Base-by-base conservation (phyloP, 2,113 vertebrate genomes). In the Malurus cyaneus region DNA sequence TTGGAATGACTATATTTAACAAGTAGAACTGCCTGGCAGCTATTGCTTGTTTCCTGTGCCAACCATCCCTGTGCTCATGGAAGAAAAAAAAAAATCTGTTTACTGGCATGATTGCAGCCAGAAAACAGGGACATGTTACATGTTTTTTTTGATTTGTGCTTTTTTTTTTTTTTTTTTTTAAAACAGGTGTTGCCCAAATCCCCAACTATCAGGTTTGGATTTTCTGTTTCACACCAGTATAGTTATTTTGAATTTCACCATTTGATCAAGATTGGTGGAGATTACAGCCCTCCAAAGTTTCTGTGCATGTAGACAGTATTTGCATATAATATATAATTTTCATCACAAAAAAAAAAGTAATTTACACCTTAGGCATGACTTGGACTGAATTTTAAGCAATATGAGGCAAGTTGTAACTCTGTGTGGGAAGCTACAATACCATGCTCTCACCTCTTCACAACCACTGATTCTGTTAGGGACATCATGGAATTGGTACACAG, bases 61-160 rank as follows among this genome's bases (percentile, higher is more conserved):
- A 66, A 78, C 54, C 31, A 41, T 21, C 60, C 47, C 52, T 24
- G 9, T 29, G 46, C 60, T 84, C n/a, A 14, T 26, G 42, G 56
- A 44, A 28, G 59, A 79, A 80, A 83, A 80, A 83, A 80, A 83
- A 57, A 61, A 61, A 71, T 16, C 61, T 91, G 18, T 66, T 80
- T 24, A 52, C 23, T 15, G 80, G n/a, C 41, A n/a, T 42, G 77
- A 47, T 12, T 79, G 49, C 49, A 85, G 41, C 39, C 72, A 56
- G 31, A 23, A 34, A 19, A 19, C 3, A 31, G 47, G 18, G 42
- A 41, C 0, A 1, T 23, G 25, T 53, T 18, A 17, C 3, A 4
- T 0, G 0, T 17, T 10, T 61, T 61, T 50, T 49, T 41, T 16
- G n/a, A 9, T 26, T 80, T 65, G 18, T 54, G 6, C 9, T 34